Evolutionary conservation across 2,888 invertebrate genomes (phyloP).

Genomic region (Seladonia tumulorum): DNA sequence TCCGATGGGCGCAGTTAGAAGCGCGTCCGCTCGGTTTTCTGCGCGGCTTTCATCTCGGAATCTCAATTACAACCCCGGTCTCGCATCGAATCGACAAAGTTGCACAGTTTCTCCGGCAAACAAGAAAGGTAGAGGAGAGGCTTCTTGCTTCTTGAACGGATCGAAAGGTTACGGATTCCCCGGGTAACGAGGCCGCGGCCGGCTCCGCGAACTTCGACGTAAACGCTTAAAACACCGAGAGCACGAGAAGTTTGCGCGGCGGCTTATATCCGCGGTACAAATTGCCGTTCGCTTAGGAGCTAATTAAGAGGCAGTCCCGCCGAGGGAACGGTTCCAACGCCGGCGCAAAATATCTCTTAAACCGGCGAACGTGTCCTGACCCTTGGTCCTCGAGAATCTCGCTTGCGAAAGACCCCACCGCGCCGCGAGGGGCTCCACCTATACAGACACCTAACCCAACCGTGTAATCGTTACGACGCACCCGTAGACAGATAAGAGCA

Average conservation of each 20-base stretch:
- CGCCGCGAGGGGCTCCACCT: slow-evolving; percentile 49
- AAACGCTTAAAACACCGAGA: slow-evolving; percentile 66
- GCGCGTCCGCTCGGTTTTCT: too few relatives aligned
- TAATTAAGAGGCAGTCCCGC: slow-evolving; percentile 68
- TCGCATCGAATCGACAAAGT: neutral
- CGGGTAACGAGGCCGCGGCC: slow-evolving; percentile 34
- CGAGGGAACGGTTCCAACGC: slow-evolving; percentile 42
- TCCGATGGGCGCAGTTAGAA: neutral
- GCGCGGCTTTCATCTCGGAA: neutral
- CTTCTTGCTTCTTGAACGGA: neutral
- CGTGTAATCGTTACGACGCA: slow-evolving; percentile 80
- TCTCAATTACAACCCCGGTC: neutral
- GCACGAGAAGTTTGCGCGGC: slow-evolving; percentile 66
- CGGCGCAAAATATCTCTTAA: slow-evolving; percentile 62
- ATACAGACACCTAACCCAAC: slow-evolving; percentile 68
- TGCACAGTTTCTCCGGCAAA: neutral
- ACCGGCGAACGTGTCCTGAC: slow-evolving; percentile 60
- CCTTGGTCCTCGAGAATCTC: slow-evolving; percentile 44
- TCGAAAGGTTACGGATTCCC: slow-evolving; percentile 1
- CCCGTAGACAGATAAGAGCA: slow-evolving; percentile 78
- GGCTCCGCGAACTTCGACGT: slow-evolving; percentile 59
- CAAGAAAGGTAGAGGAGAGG: neutral
- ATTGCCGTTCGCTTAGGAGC: slow-evolving; percentile 73
- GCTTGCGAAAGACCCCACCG: slow-evolving; percentile 42
- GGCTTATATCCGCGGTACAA: slow-evolving; percentile 67